Percentiles rank a stretch among this genome's conserved stretches.
Evolutionary conservation across 2,113 vertebrate species (phyloP).

Genomic region (Sitta europaea): DNA sequence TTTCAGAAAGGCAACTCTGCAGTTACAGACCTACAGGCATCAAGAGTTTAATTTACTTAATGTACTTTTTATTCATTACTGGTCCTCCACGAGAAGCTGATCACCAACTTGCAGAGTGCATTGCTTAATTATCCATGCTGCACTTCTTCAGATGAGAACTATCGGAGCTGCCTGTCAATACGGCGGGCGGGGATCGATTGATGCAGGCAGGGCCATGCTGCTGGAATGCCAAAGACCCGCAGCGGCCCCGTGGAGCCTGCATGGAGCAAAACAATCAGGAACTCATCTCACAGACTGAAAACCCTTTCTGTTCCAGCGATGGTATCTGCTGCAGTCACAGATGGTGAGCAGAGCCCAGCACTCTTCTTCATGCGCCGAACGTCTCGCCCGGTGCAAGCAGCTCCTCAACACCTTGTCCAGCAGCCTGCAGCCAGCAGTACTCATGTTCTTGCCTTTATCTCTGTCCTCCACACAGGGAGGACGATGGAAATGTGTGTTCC

Average conservation of each 20-base stretch:
- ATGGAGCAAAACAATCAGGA: neutral
- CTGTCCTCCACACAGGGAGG: neutral
- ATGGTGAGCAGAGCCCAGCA: neutral
- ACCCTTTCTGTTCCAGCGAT: neutral
- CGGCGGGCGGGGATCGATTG: slow-evolving; percentile 22
- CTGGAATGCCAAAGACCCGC: slow-evolving; percentile 14
- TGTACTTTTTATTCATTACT: slow-evolving; percentile 75
- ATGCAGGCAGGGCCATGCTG: neutral
- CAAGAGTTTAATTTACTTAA: slow-evolving; percentile 73
- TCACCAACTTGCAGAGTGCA: slow-evolving; percentile 65
- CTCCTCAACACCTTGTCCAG: neutral
- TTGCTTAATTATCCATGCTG: slow-evolving; percentile 73
- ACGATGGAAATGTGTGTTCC: neutral
- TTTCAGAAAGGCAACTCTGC: slow-evolving; percentile 56
- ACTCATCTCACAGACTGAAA: neutral
- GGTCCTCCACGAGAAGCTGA: slow-evolving; percentile 59
- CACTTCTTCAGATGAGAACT: slow-evolving; percentile 65
- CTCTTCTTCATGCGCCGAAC: neutral
- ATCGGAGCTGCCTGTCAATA: slow-evolving; percentile 68
- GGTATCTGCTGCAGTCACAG: neutral
- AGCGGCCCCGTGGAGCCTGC: neutral
- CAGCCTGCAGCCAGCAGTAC: neutral
- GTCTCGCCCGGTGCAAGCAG: neutral
- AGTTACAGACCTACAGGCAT: slow-evolving; percentile 53
- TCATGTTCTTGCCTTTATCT: neutral